Conservation (phyloP, 2,113 vertebrate species). For the Anarhynchus alexandrinus region DNA sequence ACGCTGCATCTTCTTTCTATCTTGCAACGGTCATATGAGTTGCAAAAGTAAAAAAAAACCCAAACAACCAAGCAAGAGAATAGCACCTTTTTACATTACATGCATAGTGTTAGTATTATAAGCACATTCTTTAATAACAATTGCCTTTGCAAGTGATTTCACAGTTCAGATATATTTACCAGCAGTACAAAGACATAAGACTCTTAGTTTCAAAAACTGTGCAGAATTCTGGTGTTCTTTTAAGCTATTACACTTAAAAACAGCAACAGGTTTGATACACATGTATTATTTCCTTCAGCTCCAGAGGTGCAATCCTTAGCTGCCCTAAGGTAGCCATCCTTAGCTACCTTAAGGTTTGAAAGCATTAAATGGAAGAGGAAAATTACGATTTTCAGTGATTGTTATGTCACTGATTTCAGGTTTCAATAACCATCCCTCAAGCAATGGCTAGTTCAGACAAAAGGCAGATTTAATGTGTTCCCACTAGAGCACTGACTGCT, state of each 20-base stretch:
- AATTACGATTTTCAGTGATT: neutral
- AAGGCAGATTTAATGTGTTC: neutral
- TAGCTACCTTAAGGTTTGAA: neutral
- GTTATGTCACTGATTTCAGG: neutral
- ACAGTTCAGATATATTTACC: neutral
- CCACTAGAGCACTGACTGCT: neutral
- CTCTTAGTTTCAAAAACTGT: neutral
- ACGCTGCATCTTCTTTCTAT: neutral
- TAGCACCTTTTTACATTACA: neutral
- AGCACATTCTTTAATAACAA: neutral
- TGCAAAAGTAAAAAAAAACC: neutral
- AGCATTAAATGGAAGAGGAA: neutral
- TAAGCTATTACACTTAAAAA: neutral
- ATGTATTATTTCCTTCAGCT: neutral
- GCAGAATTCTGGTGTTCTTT: neutral
- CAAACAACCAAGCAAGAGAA: neutral
- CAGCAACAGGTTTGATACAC: neutral
- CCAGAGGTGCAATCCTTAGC: neutral
- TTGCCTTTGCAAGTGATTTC: neutral
- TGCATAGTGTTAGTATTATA: neutral
- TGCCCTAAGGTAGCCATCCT: neutral
- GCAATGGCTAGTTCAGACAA: neutral
- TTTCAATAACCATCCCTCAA: neutral
- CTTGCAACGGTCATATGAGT: neutral
- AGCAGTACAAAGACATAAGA: neutral